These are phyloP conservation scores for Neolamprologus modestus DNA, from an alignment of 2,113 vertebrate genomes.

Conservation along the genomic window DNA sequence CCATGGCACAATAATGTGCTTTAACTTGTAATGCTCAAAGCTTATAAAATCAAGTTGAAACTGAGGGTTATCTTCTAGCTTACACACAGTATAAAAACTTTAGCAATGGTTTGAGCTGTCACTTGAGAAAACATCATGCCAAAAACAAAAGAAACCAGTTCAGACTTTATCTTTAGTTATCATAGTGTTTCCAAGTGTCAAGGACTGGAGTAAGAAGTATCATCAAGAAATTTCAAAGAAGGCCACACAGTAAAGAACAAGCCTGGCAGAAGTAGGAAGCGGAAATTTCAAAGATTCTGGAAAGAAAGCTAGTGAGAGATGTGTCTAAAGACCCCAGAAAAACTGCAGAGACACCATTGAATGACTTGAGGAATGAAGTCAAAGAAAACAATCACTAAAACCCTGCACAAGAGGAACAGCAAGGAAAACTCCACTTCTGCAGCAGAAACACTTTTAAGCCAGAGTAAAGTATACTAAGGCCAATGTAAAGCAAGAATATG, in stretches of 20 bases:
- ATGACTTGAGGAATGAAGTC: neutral
- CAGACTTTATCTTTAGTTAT: neutral
- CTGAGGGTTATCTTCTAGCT: neutral
- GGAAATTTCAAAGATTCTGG: neutral
- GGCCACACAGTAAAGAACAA: neutral
- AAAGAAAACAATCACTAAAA: neutral
- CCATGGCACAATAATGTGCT: neutral
- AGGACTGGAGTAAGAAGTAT: neutral
- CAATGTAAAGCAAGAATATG: neutral
- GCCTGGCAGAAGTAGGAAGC: neutral
- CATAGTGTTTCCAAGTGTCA: neutral
- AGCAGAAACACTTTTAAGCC: neutral
- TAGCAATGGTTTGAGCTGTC: neutral
- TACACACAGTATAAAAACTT: neutral
- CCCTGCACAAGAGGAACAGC: neutral
- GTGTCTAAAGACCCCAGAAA: neutral
- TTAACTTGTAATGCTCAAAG: neutral
- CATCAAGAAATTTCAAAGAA: neutral
- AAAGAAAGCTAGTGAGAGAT: neutral
- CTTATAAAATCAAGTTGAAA: neutral
- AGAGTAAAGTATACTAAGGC: fast-evolving
- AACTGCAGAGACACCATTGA: fast-evolving
- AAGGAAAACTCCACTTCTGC: neutral
- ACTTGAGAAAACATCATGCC: neutral
- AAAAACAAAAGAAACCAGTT: neutral